Evolutionary conservation across 2,113 vertebrate genomes (phyloP), one percentile per base, ranked within the genome.

Genomic region (Maccullochella peelii): DNA sequence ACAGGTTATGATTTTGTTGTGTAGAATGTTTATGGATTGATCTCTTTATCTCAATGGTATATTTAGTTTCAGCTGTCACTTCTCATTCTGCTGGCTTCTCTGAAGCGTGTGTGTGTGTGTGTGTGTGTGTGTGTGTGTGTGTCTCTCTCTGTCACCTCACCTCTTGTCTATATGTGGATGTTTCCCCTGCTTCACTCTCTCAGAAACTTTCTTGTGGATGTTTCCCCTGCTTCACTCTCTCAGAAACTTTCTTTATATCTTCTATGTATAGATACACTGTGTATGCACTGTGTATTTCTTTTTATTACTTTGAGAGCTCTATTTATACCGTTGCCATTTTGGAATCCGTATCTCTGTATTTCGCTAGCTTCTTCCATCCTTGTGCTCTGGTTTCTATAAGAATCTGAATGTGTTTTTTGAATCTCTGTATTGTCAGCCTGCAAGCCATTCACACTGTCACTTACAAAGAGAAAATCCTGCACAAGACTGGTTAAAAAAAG

Each of bases 51-150:
- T 57, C n/a, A 0, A 0, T 61, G 69, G 80, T 89, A 88, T 73
- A 86, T 86, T 83, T 88, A 78, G 90, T 30, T 74, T 59, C 23
- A 27, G 62, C 69, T 74, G n/a, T 57, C 67, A 23, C 36, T 50
- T 5, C 72, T 62, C 30, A 5, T 44, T 70, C 61, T 23, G 62
- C 63, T 47, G 10, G 42, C 30, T 55, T 42, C 69, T 79, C 86
- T 86, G 68, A 76, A 76, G 50, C 59, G 18, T 20, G 14, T 2
- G 14, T 40, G 71, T 18, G 20, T 16, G 15, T 38, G 33, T 20
- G 14, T 2, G 14, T 40, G 71, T 18, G 20, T 16, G 15, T 38
- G 18, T 20, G 14, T 2, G 14, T 40, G 71, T 18, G 20, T 16
- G 15, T 38, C 3, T 33, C 33, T 58, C 30, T 75, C 70, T 68